Conservation (phyloP, 2,888 invertebrate species). For the Agrochola litura region DNA sequence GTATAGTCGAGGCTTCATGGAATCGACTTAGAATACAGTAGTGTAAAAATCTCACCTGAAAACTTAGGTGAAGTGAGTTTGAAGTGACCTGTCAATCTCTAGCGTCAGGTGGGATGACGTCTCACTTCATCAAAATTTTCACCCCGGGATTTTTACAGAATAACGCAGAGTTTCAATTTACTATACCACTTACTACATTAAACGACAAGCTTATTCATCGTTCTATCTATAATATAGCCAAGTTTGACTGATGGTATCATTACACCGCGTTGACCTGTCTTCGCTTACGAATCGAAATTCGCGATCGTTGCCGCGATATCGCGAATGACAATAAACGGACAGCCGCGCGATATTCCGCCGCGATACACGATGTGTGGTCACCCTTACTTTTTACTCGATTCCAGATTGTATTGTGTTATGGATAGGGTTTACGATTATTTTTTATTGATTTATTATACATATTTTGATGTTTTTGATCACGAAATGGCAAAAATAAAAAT, state of each 20-base stretch:
- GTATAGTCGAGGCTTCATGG: not conserved
- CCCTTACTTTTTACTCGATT: constrained; percentile 86
- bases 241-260: constrained; percentile 82
- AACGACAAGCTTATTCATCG: constrained; percentile 10
- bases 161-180: not conserved
- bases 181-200: not conserved
- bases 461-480: not conserved
- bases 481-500: not conserved
- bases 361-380: constrained; percentile 84
- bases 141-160: not conserved
- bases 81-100: not conserved
- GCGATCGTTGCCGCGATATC: constrained; percentile 81
- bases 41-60: not conserved
- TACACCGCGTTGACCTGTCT: constrained; percentile 76
- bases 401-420: constrained; percentile 88
- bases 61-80: not conserved
- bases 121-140: not conserved
- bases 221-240: constrained; percentile 34
- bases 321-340: constrained; percentile 85
- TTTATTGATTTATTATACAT: constrained; percentile 43
- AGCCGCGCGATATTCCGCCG: constrained; percentile 76
- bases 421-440: constrained; percentile 61
- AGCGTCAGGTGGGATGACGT: not conserved
- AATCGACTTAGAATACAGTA: not conserved
- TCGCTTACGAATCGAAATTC: constrained; percentile 75